Base-by-base conservation (phyloP, 2,797 vertebrate species). In the Gymnoscopelus braueri region DNA sequence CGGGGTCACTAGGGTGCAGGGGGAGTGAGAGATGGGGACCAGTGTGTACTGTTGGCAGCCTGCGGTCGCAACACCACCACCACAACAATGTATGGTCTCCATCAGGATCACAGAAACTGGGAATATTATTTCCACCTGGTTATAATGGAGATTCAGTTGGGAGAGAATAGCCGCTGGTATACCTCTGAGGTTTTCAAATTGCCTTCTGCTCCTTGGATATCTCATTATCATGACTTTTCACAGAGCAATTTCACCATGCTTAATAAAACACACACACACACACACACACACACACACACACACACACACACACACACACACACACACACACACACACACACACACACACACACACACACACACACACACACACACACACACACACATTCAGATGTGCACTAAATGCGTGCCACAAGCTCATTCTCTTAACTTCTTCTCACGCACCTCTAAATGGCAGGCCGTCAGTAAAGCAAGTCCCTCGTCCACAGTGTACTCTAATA, bases 111-210 rank as follows among this genome's bases (percentile, higher is more conserved):
- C 70, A 75, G 68, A 8, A 24, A 48, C 66, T 55, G 77, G 72
- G 69, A 70, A 76, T 86, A 85, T 89, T 85, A 83, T 81, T 89
- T 88, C 82, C 89, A 89, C 83, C 84, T 87, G 83, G 86, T 74
- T 72, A 14, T 66, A 8, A 61, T 60, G 54, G 71, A 55, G 70
- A 62, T 67, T 50, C 69, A 75, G 76, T 53, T 64, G 61, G 79
- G 69, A 6, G 24, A 76, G 74, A 81, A 67, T 49, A 69, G 77
- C 13, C 70, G 71, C 64, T 83, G 72, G 52, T 82, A 14, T 73
- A 82, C 85, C 79, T 81, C 82, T 73, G 81, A 86, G 77, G 76
- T 84, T 88, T 87, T 58, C 62, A 86, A 86, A 85, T 85, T 78
- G 69, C 77, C 55, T 77, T 4, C 39, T 26, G 66, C 83, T 87